Evolutionary conservation across 2,888 invertebrate genomes (phyloP).

Genomic region (Apotomis turbidana): DNA sequence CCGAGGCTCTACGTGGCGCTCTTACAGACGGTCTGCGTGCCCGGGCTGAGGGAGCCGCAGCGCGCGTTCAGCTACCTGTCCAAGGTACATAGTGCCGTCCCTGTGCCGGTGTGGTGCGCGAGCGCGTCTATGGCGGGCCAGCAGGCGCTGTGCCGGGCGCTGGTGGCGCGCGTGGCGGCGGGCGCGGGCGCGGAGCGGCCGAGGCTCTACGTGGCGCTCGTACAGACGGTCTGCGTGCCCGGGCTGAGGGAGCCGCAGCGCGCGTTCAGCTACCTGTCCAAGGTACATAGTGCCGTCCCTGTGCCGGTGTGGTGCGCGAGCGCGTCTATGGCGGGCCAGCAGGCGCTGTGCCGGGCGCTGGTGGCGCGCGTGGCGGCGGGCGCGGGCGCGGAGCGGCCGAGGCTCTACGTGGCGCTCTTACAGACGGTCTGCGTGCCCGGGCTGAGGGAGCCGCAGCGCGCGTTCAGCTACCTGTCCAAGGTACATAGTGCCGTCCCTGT

Average conservation of each 20-base stretch:
- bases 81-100: conserved; percentile 54
- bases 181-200: conserved; percentile 55
- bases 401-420: conserved; percentile 60
- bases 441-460: conserved; percentile 55
- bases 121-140: conserved; percentile 47
- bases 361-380: conserved; percentile 58
- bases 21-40: conserved; percentile 46
- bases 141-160: conserved; percentile 47
- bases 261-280: conserved; percentile 69
- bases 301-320: no score
- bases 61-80: conserved; percentile 69
- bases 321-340: conserved; percentile 44
- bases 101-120: conserved; percentile 48
- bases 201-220: conserved; percentile 57
- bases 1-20: conserved; percentile 58
- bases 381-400: conserved; percentile 52
- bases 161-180: conserved; percentile 56
- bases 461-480: conserved; percentile 72
- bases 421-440: conserved; percentile 35
- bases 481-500: conserved; percentile 47
- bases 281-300: no score
- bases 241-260: conserved; percentile 55
- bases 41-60: conserved; percentile 53
- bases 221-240: conserved; percentile 45
- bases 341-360: conserved; percentile 45